These are phyloP conservation scores for Holotrichia oblita DNA, from an alignment of 1,140 invertebrate species.

Conservation along the genomic window DNA sequence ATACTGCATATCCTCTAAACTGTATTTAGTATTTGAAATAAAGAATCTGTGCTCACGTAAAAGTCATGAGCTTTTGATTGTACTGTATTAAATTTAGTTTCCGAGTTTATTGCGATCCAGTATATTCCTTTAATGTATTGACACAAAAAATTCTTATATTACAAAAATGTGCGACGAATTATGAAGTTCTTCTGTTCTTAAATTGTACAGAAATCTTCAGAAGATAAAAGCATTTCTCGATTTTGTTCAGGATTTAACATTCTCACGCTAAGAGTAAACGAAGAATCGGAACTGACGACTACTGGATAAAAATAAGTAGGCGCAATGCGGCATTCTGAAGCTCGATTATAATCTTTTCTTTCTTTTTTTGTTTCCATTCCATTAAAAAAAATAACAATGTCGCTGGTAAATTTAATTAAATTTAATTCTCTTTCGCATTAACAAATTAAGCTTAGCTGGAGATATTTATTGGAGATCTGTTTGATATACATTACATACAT, in stretches of 20 bases:
- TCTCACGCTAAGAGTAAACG: not conserved
- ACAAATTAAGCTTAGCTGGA: not conserved
- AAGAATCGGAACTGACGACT: constrained; percentile 15
- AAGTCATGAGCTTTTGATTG: too few species aligned
- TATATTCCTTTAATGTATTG: too few species aligned
- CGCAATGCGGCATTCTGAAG: constrained; percentile 10
- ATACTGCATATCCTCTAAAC: too few species aligned
- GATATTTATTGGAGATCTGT: not conserved
- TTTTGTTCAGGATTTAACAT: not conserved
- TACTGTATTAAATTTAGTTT: too few species aligned
- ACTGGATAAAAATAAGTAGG: not conserved
- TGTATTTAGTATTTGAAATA: too few species aligned
- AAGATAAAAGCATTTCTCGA: too few species aligned
- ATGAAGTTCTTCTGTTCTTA: too few species aligned
- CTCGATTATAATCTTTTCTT: constrained; percentile 23
- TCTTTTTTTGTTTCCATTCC: not conserved
- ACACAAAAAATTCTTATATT: too few species aligned
- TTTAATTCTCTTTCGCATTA: not conserved
- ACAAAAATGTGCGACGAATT: too few species aligned
- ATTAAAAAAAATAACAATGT: constrained; percentile 4
- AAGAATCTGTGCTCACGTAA: too few species aligned
- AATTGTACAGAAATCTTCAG: too few species aligned
- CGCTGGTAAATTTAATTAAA: constrained; percentile 21
- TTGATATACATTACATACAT: not conserved
- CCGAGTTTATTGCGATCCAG: too few species aligned